A percentile compares a stretch with the other conserved stretches of the same genome.
These are phyloP conservation scores for Eueremaeus valkanovi DNA, from an alignment of 2,888 invertebrate genomes.

Conservation along the genomic window DNA sequence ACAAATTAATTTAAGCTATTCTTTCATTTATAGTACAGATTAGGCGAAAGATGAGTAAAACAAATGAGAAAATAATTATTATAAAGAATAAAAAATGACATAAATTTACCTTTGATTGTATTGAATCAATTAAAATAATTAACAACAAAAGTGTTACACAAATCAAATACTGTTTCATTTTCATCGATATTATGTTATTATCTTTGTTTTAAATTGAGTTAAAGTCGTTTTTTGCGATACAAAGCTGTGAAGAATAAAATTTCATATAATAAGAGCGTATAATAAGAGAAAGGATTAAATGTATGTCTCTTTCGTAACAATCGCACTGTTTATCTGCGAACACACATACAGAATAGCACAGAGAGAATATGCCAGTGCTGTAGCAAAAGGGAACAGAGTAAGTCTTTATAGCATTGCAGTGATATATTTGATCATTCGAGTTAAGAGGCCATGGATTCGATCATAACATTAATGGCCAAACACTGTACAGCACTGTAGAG, in stretches of 20 bases:
- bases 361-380: not conserved
- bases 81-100: not conserved
- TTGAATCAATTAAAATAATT: not conserved
- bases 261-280: not conserved
- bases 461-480: not conserved
- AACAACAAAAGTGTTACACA: not conserved
- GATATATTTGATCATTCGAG: not conserved
- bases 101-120: not conserved
- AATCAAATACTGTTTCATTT: not conserved
- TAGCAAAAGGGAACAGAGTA: no score
- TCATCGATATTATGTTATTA: not conserved
- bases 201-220: not conserved
- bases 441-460: slow-evolving; percentile 1
- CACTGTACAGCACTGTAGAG: not conserved
- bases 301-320: not conserved
- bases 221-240: no score
- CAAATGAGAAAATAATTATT: not conserved
- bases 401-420: slow-evolving; percentile 8
- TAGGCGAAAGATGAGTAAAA: not conserved
- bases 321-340: not conserved
- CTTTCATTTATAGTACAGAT: no score
- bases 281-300: not conserved
- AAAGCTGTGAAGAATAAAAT: no score
- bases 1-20: not conserved
- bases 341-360: not conserved